These are phyloP conservation scores for Willisornis vidua DNA, from an alignment of 2,113 vertebrate genomes.

Conservation along the genomic window DNA sequence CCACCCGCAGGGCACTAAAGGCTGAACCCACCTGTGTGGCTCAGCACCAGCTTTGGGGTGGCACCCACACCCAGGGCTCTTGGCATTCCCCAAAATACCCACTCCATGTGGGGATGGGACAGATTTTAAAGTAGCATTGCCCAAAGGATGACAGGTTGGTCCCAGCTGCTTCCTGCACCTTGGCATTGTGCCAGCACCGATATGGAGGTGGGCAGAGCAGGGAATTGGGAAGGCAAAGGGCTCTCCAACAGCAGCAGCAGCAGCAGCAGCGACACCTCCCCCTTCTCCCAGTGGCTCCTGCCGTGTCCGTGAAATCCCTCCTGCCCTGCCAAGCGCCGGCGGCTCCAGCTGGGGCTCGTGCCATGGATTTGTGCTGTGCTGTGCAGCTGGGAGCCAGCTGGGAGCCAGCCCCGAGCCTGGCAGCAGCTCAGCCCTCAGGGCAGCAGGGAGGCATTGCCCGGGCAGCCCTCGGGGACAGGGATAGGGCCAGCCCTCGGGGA, in stretches of 20 bases:
- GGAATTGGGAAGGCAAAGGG: background rate
- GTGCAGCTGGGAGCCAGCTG: background rate
- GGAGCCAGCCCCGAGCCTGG: background rate
- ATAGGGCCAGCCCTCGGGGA: background rate
- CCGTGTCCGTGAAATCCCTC: background rate
- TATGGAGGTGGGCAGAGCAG: too few species aligned
- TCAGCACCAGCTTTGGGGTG: background rate
- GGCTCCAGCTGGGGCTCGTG: background rate
- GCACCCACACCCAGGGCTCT: background rate
- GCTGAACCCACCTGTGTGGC: background rate
- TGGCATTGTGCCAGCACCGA: background rate
- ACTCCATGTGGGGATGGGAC: background rate
- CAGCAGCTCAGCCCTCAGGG: background rate
- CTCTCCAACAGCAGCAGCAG: background rate
- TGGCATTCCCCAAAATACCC: background rate
- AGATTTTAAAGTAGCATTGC: background rate
- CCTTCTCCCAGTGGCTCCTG: accelerated
- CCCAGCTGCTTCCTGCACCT: background rate
- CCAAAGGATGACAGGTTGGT: background rate
- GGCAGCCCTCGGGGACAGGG: too few species aligned
- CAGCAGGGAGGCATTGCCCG: background rate
- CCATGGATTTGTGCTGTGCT: background rate
- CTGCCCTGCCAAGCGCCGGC: background rate
- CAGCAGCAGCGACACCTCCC: background rate
- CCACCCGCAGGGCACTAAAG: background rate